Base-by-base conservation (phyloP, 2,888 invertebrate species). In the Andrena chrysosceles region DNA sequence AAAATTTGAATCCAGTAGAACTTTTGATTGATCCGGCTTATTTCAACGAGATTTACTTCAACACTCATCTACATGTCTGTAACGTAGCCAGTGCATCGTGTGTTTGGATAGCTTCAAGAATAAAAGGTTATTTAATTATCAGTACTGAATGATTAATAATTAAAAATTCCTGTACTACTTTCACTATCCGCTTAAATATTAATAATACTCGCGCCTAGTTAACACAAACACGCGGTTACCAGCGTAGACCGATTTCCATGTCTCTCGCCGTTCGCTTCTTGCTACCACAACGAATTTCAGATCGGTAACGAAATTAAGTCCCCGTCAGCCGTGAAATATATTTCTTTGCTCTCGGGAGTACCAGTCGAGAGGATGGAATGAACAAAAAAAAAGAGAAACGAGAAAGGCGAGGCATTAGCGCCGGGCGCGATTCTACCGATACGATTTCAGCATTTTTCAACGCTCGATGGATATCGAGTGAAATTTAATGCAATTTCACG, bases 401-500 rank as follows among this genome's bases (percentile, higher is more conserved):
- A 56, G 54, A 48, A 49, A 42, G 49, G 2, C 63, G 31, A 59
- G 72, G 74, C 71, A 83, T 84, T 85, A 85, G 77, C 76, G 77
- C 64, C 48, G 71, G 23, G 72, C 77, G 73, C 76, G 77, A 87
- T 81, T 85, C 64, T 75, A 62, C 68, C 71, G 71, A 75, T 77
- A 85, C 76, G 78, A 77, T 87, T 87, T 80, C 79, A 81, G 84
- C 87, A 84, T 84, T 87, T 87, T 85, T 84, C 84, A 85, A 80
- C 84, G 73, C 76, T 56, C 56, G 76, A 79, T 74, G 80, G 82
- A 84, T 85, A 87, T 85, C 84, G 85, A 81, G 81, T 81, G 81
- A 76, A 84, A 87, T 87, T 85, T 87, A 87, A 87, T 84, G 85
- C 87, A 87, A 87, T 87, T 87, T 87, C 82, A 78, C 85, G 87